phyloP scores from a whole-genome alignment of 2,113 vertebrate species.

The Anhinga anhinga region DNA sequence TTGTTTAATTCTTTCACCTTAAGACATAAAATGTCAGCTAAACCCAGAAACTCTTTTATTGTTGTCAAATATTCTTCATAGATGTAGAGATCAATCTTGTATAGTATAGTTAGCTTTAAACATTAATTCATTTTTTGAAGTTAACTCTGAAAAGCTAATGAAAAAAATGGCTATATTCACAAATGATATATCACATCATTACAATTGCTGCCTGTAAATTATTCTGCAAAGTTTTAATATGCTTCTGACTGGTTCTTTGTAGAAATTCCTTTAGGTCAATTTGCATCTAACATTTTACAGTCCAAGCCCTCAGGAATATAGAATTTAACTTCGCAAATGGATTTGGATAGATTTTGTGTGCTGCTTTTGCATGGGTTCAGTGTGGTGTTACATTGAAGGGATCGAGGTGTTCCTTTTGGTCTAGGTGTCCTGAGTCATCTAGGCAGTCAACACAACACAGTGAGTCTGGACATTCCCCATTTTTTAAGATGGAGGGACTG shows the following conservation, averaged over 20 bases:
- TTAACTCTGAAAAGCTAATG: conserved; percentile 46
- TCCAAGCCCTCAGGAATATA: neutral
- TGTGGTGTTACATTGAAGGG: neutral
- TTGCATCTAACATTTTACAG: neutral
- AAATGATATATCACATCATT: conserved; percentile 30
- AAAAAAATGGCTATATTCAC: conserved; percentile 26
- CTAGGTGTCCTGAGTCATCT: neutral
- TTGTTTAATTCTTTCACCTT: conserved; percentile 36
- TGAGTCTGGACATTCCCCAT: neutral
- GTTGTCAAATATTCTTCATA: conserved; percentile 12
- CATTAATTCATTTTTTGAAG: conserved; percentile 53
- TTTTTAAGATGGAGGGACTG: neutral
- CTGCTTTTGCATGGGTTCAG: neutral
- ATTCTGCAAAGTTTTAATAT: conserved; percentile 14
- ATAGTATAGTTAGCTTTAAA: conserved; percentile 47
- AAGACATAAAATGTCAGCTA: conserved; percentile 11
- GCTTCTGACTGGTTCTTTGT: neutral
- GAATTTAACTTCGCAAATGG: neutral
- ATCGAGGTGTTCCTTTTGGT: neutral
- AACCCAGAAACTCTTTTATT: neutral
- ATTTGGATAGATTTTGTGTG: neutral
- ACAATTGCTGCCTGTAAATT: conserved; percentile 2
- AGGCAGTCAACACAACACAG: neutral
- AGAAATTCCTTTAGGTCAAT: neutral
- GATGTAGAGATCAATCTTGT: conserved; percentile 6